Base-by-base conservation (phyloP, 2,888 invertebrate genomes). In the Chymomyza procnemis region DNA sequence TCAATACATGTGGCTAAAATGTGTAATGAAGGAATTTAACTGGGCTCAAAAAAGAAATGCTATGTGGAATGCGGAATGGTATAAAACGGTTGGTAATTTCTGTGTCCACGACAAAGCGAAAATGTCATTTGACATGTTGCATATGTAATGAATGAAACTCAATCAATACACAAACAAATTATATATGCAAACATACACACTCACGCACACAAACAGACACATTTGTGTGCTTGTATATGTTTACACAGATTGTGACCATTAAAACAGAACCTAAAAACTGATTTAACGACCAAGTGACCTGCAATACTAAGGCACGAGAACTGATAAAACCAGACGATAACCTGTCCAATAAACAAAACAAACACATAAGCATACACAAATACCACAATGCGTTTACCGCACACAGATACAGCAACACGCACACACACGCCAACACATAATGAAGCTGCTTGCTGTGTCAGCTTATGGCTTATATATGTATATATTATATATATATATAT, bases 121-220 rank as follows among this genome's bases (percentile, higher is more conserved):
- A 46, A 55, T 62, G 46, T 46, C 55, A 62, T 46, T 50, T 61
- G 30, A 19, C 26, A 52, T 61, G 61, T 50, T 41, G 34, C 34
- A 41, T 41, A 41, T 41, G 34, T 41, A 41, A 41, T 41, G 34
- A 41, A 41, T 41, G 34, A 6, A n/a, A 41, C 30, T 62, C 52
- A 62, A 62, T 62, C 62, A 62, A 62, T 62, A 62, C n/a, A 61
- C 54, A 19, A 34, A 22, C 26, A 52, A 48, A 61, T 61, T 52
- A 61, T 54, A 30, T 54, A 61, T 60, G 60, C 60, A 48, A 47
- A 50, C 14, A 58, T n/a, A 50, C 60, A 60, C 1, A 19, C 50
- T 26, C 1, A 14, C 5, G 1, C n/a, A 52, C n/a, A 50, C 14
- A 22, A 16, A 26, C 18, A 22, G 9, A 34, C 16, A 16, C n/a